Evolutionary conservation across 2,797 vertebrate species (phyloP).

Genomic region (Enteromius radiatus): DNA sequence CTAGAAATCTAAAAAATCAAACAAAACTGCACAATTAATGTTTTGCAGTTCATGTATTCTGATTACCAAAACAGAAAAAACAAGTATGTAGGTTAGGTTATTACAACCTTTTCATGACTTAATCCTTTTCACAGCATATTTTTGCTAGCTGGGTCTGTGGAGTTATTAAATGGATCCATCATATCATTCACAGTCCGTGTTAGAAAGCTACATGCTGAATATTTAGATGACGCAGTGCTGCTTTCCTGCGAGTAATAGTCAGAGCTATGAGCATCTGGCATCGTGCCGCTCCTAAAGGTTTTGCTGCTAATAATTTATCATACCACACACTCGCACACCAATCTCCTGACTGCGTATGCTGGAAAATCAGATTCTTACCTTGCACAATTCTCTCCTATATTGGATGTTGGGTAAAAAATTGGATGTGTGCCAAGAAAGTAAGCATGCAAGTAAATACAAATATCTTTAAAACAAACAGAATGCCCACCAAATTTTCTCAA

Average conservation of each 20-base stretch:
- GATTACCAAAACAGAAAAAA: too few relatives aligned
- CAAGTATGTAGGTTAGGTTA: not conserved
- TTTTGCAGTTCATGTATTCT: too few relatives aligned
- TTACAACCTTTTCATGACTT: not conserved
- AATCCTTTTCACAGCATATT: not conserved
- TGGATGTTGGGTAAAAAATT: constrained; percentile 11
- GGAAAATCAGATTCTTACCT: constrained; percentile 18
- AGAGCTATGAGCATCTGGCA: constrained; percentile 27
- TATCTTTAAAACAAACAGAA: constrained; percentile 12
- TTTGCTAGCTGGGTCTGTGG: not conserved
- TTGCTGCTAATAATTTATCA: constrained; percentile 11
- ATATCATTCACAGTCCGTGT: not conserved
- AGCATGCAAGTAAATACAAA: not conserved
- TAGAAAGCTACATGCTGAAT: constrained; percentile 23
- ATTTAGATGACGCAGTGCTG: constrained; percentile 21
- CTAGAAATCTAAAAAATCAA: too few relatives aligned
- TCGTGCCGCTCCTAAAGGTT: constrained; percentile 5
- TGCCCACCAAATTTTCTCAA: not conserved
- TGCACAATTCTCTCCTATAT: constrained; percentile 5
- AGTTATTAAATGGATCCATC: constrained; percentile 18
- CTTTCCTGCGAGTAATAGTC: constrained; percentile 2
- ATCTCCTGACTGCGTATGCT: constrained; percentile 32
- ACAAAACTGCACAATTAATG: too few relatives aligned
- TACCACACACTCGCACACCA: constrained; percentile 10
- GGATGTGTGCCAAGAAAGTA: not conserved